Base-by-base conservation (phyloP, 2,797 vertebrate genomes). In the Smutsia gigantea region DNA sequence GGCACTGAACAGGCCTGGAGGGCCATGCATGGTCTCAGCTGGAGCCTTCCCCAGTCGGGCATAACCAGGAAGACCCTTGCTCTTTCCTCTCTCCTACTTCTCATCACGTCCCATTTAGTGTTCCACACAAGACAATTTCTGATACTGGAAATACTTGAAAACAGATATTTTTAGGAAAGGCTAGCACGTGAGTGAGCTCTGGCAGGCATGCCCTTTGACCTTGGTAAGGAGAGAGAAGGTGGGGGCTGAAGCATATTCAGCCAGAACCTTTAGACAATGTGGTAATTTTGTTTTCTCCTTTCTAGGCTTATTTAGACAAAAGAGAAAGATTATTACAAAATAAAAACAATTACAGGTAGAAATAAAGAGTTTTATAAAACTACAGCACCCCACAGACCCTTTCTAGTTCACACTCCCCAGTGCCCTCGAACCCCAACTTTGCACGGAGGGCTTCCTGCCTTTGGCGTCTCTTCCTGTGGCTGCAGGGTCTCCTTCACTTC, bases 401-500 rank as follows among this genome's bases (percentile, higher is more conserved):
- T 78, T 78, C n/a, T 37, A 34, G 19, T 66, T 31, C 37, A 27
- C 14, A 21, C 27, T 34, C 71, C 23, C 42, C 17, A 11, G 34
- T 3, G 29, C 18, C 79, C 79, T 31, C 1, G 11, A 31, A 13
- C 25, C 84, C 83, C 18, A 10, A 23, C 9, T 23, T 11, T 18
- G 11, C 17, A 9, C 66, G 46, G 25, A 27, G 74, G 74, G 27
- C 90, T 88, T n/a, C 55, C 72, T 57, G 10, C 46, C 46, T 46
- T 11, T 46, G 46, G 46, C 46, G 12, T 11, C 46, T 46, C 46
- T 12, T 11, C 46, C 46, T 46, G 46, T 12, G 46, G 46, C 46
- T 46, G 83, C 79, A 83, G 89, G 64, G 21, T 96, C 96, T 91
- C 96, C 95, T 97, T 96, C 98, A 97, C 78, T 68, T 96, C 93